phyloP scores from a whole-genome alignment of 2,113 vertebrate genomes.

The Oophaga pumilio region DNA sequence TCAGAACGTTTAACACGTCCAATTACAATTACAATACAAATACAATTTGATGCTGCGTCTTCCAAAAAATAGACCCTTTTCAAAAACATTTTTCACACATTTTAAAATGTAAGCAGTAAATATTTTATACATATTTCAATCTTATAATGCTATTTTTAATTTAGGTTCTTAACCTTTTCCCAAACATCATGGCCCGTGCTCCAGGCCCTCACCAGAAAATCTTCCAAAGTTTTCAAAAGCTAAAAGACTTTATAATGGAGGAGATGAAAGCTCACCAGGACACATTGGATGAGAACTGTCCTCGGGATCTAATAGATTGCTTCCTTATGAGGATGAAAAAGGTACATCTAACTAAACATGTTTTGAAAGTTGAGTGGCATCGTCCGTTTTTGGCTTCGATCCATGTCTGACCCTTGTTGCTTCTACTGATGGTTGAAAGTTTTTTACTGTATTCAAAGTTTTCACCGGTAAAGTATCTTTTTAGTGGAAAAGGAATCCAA shows the following conservation, averaged over 20 bases:
- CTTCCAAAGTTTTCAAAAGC: slow-evolving; percentile 59
- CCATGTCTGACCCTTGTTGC: too few species aligned
- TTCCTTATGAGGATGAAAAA: slow-evolving; percentile 76
- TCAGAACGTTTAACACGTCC: too few species aligned
- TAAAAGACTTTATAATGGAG: slow-evolving; percentile 68
- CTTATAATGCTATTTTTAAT: neutral
- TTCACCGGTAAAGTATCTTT: neutral
- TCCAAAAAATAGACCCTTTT: too few species aligned
- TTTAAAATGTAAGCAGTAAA: too few species aligned
- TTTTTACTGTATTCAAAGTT: too few species aligned
- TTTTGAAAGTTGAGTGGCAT: neutral
- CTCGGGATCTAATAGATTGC: slow-evolving; percentile 79
- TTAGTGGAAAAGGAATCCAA: slow-evolving; percentile 36
- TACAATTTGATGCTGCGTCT: too few species aligned
- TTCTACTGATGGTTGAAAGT: too few species aligned
- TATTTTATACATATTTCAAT: neutral
- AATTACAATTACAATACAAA: too few species aligned
- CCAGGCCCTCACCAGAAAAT: slow-evolving; percentile 71
- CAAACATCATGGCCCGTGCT: slow-evolving; percentile 68
- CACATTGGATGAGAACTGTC: slow-evolving; percentile 69
- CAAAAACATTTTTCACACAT: too few species aligned
- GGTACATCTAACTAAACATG: slow-evolving; percentile 61
- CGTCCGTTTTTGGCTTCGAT: neutral
- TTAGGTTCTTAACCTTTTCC: slow-evolving; percentile 78
- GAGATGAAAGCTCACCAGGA: slow-evolving; percentile 73